Conservation (phyloP, 1,140 invertebrate genomes). For the Halyomorpha halys region DNA sequence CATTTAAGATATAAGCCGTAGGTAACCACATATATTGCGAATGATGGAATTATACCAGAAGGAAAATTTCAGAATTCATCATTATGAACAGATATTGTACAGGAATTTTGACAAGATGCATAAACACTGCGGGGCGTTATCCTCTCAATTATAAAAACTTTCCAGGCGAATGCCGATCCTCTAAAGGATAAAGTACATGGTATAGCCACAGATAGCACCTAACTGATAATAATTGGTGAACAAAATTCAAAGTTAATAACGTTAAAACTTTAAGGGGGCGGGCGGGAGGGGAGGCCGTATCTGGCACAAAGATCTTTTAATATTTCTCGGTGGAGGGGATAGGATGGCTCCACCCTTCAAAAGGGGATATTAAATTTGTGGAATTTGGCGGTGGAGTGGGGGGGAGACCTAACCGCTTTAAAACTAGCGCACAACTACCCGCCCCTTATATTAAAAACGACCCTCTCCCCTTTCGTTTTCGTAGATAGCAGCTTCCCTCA, state of each 20-base stretch:
- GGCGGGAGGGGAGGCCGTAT: constrained; percentile 8
- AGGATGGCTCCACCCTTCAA: constrained; percentile 15
- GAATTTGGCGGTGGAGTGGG: constrained; percentile 29
- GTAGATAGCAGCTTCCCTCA: not conserved
- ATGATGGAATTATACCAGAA: too few relatives aligned
- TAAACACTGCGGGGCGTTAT: too few relatives aligned
- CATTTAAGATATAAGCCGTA: too few relatives aligned
- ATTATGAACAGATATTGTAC: too few relatives aligned
- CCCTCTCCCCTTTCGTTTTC: not conserved
- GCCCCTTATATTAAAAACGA: constrained; percentile 29
- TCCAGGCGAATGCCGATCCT: too few relatives aligned
- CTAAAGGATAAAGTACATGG: constrained; percentile 1
- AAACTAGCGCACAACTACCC: constrained; percentile 24
- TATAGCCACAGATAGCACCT: not conserved
- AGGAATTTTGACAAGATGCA: too few relatives aligned
- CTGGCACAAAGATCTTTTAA: constrained; percentile 22
- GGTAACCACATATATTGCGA: too few relatives aligned
- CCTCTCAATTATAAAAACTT: too few relatives aligned
- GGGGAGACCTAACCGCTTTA: constrained; percentile 21
- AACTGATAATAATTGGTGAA: constrained; percentile 8
- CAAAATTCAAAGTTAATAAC: constrained; percentile 21
- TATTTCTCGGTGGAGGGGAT: constrained; percentile 18
- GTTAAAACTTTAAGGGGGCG: constrained; percentile 17
- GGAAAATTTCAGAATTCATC: too few relatives aligned
- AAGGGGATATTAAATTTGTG: constrained; percentile 32